These are phyloP conservation scores for Ophiodon elongatus DNA, from an alignment of 2,113 vertebrate genomes.

Conservation along the genomic window DNA sequence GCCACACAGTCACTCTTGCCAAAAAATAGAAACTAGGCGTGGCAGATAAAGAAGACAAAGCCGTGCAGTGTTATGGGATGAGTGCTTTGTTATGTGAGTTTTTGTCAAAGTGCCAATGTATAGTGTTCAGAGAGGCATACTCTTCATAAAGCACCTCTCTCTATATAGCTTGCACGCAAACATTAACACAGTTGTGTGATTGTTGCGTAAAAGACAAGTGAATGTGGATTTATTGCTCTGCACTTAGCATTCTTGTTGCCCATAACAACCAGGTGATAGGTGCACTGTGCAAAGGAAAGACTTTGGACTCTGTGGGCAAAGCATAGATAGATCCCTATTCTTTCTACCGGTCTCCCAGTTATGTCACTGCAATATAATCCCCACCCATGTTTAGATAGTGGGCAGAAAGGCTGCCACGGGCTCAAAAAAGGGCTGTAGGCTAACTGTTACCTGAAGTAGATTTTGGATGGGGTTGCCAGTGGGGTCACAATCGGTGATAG, in stretches of 20 bases:
- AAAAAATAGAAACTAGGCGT: constrained; percentile 73
- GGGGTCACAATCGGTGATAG: neutral
- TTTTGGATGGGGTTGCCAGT: neutral
- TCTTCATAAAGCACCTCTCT: neutral
- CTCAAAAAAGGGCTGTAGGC: neutral
- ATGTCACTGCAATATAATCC: constrained; percentile 28
- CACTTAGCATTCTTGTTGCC: constrained; percentile 31
- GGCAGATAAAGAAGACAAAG: constrained; percentile 67
- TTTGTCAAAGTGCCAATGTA: neutral
- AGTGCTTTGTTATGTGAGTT: constrained; percentile 30
- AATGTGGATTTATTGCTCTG: constrained; percentile 28
- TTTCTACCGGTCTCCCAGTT: constrained; percentile 6
- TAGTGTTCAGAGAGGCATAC: neutral
- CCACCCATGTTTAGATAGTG: constrained; percentile 70
- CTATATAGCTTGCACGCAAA: neutral
- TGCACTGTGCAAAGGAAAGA: constrained; percentile 60
- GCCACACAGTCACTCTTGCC: constrained; percentile 45
- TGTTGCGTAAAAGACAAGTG: constrained; percentile 17
- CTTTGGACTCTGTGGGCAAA: constrained; percentile 61
- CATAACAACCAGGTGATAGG: constrained; percentile 58
- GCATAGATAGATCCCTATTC: constrained; percentile 24
- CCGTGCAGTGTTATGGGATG: constrained; percentile 16
- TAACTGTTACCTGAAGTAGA: constrained; percentile 2
- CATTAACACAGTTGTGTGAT: neutral
- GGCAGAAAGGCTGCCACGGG: neutral